These are phyloP conservation scores for Oreotrochilus melanogaster DNA, from an alignment of 2,113 vertebrate genomes.

Conservation along the genomic window DNA sequence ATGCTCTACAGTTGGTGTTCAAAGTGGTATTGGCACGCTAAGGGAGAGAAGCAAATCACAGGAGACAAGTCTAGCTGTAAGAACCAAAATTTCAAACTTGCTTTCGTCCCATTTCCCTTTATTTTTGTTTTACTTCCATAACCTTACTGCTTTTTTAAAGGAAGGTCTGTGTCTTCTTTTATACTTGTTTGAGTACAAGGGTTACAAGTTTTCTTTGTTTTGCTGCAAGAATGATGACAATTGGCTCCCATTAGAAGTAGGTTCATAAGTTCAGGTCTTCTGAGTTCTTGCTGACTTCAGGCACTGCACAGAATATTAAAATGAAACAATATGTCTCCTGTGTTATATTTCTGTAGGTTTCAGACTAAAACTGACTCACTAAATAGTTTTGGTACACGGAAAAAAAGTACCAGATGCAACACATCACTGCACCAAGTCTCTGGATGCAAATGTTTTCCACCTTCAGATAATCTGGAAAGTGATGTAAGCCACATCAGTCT, in stretches of 20 bases:
- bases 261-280: conserved; percentile 55
- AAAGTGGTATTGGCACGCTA: neutral
- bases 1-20: neutral
- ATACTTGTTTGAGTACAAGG: neutral
- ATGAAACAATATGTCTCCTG: neutral
- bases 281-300: conserved; percentile 6
- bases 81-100: neutral
- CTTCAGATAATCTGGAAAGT: neutral
- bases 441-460: neutral
- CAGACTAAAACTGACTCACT: neutral
- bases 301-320: conserved; percentile 9
- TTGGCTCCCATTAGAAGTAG: neutral
- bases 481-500: neutral
- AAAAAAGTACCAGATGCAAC: neutral
- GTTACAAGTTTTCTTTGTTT: neutral
- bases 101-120: neutral
- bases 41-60: conserved; percentile 21
- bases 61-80: neutral
- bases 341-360: neutral
- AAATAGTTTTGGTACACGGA: conserved; percentile 10
- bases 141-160: neutral
- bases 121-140: conserved; percentile 6
- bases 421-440: neutral
- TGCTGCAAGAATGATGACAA: neutral
- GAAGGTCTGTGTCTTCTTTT: neutral